These are phyloP conservation scores for Brevipalpus yothersi DNA, from an alignment of 1,140 invertebrate genomes.

Conservation along the genomic window DNA sequence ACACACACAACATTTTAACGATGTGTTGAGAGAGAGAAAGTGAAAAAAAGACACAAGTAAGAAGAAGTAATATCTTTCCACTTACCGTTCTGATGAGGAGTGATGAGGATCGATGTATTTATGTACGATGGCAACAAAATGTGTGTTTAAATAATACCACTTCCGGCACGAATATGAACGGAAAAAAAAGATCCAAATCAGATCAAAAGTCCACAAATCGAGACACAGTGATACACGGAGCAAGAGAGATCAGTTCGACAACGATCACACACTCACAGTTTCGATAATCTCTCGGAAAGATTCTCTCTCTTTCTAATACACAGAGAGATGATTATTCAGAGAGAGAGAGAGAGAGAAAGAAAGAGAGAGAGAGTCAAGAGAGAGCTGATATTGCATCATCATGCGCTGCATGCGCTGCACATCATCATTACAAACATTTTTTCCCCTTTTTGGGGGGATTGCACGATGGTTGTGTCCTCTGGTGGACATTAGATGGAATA, in stretches of 20 bases:
- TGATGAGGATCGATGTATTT: no score
- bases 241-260: background rate
- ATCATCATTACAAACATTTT: no score
- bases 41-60: no score
- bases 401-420: background rate
- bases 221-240: background rate
- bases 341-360: background rate
- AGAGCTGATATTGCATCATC: background rate
- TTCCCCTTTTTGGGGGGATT: background rate
- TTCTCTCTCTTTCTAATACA: background rate
- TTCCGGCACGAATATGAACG: no score
- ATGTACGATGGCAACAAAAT: no score
- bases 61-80: no score
- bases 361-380: background rate
- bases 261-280: background rate
- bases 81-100: no score
- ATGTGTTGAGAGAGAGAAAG: no score
- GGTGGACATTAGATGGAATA: background rate
- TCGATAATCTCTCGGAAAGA: background rate
- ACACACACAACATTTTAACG: no score
- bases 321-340: background rate
- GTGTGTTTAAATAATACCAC: no score
- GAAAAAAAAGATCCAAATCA: background rate
- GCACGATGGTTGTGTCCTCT: background rate
- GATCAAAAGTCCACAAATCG: background rate